These are phyloP conservation scores for Auanema freiburgensis DNA, from an alignment of 2,888 invertebrate genomes.

Conservation along the genomic window DNA sequence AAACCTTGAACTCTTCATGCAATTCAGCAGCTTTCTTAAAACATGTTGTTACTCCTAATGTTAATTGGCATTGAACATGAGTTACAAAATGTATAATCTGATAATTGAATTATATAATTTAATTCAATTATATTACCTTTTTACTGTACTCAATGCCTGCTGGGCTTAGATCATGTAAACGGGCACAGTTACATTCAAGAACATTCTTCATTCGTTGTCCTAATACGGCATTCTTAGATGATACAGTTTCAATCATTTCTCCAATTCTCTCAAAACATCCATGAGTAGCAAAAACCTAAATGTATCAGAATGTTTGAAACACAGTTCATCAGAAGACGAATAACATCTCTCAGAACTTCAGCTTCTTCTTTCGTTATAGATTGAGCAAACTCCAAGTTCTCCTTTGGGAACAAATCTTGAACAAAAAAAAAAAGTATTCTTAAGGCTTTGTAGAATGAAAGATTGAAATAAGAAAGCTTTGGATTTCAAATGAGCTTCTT, in stretches of 20 bases:
- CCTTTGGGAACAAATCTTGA: conserved; percentile 41
- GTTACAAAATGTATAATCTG: conserved; percentile 38
- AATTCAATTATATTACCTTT: conserved; percentile 13
- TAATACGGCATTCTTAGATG: conserved; percentile 26
- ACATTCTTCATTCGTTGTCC: conserved; percentile 29
- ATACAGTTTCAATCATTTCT: conserved; percentile 38
- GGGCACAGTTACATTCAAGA: conserved; percentile 31
- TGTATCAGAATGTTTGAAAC: neutral
- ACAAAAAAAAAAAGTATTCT: conserved; percentile 10
- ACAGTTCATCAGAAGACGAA: neutral
- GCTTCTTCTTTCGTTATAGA: conserved; percentile 35
- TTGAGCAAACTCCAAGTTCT: conserved; percentile 38
- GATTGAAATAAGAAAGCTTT: too few relatives aligned
- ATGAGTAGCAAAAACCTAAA: conserved; percentile 35
- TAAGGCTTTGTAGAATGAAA: too few relatives aligned
- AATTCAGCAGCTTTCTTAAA: conserved; percentile 14
- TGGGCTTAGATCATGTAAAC: conserved; percentile 35
- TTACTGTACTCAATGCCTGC: conserved; percentile 32
- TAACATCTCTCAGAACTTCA: conserved; percentile 29
- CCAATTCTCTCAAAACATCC: conserved; percentile 36
- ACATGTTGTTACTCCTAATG: conserved; percentile 24
- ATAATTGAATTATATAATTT: conserved; percentile 8
- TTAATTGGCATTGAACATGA: conserved; percentile 29
- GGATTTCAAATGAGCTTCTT: too few relatives aligned
- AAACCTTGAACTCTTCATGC: conserved; percentile 16